Base-by-base conservation (phyloP, 1,140 invertebrate species). In the Halictus rubicundus region DNA sequence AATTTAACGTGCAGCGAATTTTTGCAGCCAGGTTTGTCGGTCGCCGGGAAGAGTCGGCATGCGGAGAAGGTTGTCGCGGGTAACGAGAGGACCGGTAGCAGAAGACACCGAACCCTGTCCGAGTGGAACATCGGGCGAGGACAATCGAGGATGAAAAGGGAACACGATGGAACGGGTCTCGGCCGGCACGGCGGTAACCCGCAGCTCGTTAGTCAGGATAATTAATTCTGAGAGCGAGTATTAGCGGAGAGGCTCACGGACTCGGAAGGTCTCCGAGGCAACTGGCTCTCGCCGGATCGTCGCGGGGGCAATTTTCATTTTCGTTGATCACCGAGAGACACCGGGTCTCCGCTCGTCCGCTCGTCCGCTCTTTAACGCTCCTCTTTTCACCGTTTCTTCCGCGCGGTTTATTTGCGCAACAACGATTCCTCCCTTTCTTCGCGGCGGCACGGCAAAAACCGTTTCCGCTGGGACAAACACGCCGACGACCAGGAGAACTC, bases 191-290 rank as follows among this genome's bases (percentile, higher is more conserved):
- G 59, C 68, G 66, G 42, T 54, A 9, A 46, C 52, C 46, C 82
- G 68, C 66, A 74, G 63, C 23, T 80, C 76, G 73, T 83, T 78
- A 82, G 63, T 54, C 52, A 59, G 27, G 82, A 78, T 87, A 87
- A 87, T 87, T 87, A 87, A 87, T 87, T 87, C 79, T 59, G 72
- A 87, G 85, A 82, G 61, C 59, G 72, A 82, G 79, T 87, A 80
- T 87, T 81, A 80, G 63, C 57, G 68, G 46, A 68, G 46, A 68
- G 25, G 60, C n/a, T 74, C 65, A 57, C 21, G 54, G 68, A 37
- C 59, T 68, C 39, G 25, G 16, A n/a, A 69, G 23, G 27, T 39
- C 63, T 5, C 42, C 52, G 25, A 65, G 68, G 63, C 42, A 39
- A 73, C n/a, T 27, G 32, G 54, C 9, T 52, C 61, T 52, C 61